Evolutionary conservation across 2,888 invertebrate species (phyloP), one percentile per base, ranked within the genome.

Genomic region (Apocheima hispidaria): DNA sequence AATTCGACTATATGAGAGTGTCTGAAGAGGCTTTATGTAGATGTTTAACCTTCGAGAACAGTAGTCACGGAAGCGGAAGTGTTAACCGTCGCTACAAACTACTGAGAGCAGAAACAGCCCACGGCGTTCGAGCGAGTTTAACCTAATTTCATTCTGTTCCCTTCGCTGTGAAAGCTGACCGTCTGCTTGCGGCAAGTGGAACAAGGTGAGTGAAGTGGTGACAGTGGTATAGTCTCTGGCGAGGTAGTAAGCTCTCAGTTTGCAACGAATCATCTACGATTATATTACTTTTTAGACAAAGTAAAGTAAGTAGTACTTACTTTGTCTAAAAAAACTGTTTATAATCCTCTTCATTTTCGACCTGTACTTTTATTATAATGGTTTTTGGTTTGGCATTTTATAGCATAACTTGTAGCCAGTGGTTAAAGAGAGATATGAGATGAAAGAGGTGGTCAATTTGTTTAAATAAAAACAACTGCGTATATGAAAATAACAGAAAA

Each of bases 111-210:
- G 16, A 38, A n/a, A 40, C 46, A 0, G 53, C 49, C 28, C 49
- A 36, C 53, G 60, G 66, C 73, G 71, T 71, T 51, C 63, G 63
- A 59, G 49, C 40, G 62, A 84, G 84, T 86, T 87, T 86, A 87
- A 87, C 88, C 87, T 80, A 86, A 86, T 87, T 87, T 78, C 72
- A 73, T 74, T 77, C 71, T 74, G 71, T 74, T 28, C 51, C 21
- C 72, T 66, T 52, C 28, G 20, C 16, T 20, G 21, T 77, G 74
- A 80, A 80, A 73, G 73, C 74, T 73, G 69, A 69, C 70, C 60
- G 44, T 38, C 64, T 41, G 40, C 35, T 65, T 50, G 57, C 65
- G 58, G 36, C 65, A 80, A 77, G 61, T 79, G 63, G 78, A 62
- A 70, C 79, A 68, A 74, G 75, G 75, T 72, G 66, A 65, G 56